Evolutionary conservation across 2,113 vertebrate genomes (phyloP).

Genomic region (Murina feae): DNA sequence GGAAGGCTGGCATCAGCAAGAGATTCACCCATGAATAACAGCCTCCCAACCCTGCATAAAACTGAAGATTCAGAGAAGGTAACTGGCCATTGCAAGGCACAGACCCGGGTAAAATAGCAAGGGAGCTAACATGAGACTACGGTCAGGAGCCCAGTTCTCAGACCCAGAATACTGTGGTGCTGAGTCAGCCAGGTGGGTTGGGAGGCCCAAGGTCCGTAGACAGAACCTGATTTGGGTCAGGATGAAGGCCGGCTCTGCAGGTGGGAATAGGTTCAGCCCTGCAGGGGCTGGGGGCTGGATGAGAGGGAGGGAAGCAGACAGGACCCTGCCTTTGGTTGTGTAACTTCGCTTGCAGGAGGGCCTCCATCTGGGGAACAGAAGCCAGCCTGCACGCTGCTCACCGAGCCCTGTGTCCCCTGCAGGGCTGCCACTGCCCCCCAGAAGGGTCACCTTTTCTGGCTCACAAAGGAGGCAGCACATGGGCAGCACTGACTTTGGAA

Average conservation of each 20-base stretch:
- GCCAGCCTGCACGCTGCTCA: not conserved
- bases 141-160: not conserved
- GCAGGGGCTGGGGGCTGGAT: not conserved
- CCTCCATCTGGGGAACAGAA: not conserved
- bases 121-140: not conserved
- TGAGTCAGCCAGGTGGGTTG: not conserved
- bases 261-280: fast-evolving
- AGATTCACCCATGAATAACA: not conserved
- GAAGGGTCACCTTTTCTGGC: not conserved
- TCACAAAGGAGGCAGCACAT: not conserved
- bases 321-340: not conserved
- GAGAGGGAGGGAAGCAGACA: not conserved
- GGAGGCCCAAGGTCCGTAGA: not conserved
- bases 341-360: not conserved
- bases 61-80: not conserved
- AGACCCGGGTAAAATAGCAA: not conserved
- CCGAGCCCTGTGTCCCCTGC: no score
- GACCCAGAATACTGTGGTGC: not conserved
- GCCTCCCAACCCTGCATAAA: not conserved
- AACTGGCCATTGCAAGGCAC: not conserved
- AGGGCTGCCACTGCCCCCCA: not conserved
- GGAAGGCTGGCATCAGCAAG: not conserved
- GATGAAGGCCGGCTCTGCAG: not conserved
- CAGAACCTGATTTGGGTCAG: not conserved
- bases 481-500: not conserved